Conservation (phyloP, 2,888 invertebrate species). For the Rapana venosa region DNA sequence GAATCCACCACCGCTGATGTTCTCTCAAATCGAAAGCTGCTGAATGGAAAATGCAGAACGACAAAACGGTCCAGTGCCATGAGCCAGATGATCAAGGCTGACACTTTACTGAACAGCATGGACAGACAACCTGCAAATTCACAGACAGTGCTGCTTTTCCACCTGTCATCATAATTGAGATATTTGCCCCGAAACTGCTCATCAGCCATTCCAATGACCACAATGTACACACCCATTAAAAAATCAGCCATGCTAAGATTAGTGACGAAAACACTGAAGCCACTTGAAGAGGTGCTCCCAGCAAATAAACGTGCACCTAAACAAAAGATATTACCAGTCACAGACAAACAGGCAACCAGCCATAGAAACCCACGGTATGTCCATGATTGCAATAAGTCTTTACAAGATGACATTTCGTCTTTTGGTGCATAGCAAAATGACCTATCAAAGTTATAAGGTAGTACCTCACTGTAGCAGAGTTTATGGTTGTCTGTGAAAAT, state of each 20-base stretch:
- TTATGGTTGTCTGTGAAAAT: neutral
- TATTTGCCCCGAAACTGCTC: neutral
- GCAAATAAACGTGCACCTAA: neutral
- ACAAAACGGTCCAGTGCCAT: constrained; percentile 4
- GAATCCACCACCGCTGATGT: neutral
- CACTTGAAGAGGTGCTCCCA: neutral
- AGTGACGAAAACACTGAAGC: neutral
- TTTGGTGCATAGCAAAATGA: neutral
- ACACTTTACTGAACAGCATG: constrained; percentile 5
- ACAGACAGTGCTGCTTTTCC: neutral
- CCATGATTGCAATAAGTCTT: neutral
- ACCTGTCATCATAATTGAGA: neutral
- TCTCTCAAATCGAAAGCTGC: neutral
- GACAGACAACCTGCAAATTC: neutral
- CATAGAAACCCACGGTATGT: neutral
- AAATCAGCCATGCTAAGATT: neutral
- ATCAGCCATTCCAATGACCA: neutral
- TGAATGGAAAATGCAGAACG: neutral
- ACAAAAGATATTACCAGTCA: neutral
- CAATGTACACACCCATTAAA: neutral
- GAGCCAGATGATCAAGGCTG: neutral
- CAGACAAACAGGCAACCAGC: neutral
- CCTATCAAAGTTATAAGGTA: neutral
- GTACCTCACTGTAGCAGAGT: neutral
- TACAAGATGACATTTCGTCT: neutral